These are phyloP conservation scores for Graptemys geographica DNA, from an alignment of 2,797 vertebrate genomes.

Conservation along the genomic window DNA sequence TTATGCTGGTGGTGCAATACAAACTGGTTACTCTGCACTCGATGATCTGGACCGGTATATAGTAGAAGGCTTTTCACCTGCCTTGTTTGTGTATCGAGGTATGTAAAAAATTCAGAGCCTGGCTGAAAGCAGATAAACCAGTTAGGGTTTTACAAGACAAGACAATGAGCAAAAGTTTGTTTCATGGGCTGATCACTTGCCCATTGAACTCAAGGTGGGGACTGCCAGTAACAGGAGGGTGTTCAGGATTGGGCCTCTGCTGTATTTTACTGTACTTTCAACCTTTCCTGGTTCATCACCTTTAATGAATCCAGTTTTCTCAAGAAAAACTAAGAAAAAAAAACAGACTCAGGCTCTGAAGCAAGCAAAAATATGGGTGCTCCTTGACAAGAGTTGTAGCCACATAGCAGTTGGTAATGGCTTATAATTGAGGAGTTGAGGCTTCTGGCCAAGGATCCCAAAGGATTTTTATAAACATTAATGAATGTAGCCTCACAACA, in stretches of 20 bases:
- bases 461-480: background rate
- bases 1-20: background rate
- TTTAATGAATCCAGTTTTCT: background rate
- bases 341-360: background rate
- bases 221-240: background rate
- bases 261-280: background rate
- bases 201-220: background rate
- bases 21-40: background rate
- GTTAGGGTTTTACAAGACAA: background rate
- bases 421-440: background rate
- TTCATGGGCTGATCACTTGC: background rate
- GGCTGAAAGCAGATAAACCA: background rate
- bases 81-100: background rate
- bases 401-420: background rate
- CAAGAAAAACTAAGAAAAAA: background rate
- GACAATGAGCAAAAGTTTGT: background rate
- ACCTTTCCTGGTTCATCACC: background rate
- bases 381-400: background rate
- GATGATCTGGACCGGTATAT: accelerated
- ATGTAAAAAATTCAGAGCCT: background rate
- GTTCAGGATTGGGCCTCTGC: background rate
- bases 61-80: background rate
- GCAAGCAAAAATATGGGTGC: background rate
- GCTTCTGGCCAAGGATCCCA: background rate
- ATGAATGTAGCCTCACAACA: background rate